Evolutionary conservation across 2,113 vertebrate genomes (phyloP).

Genomic region (Climacteris rufus): DNA sequence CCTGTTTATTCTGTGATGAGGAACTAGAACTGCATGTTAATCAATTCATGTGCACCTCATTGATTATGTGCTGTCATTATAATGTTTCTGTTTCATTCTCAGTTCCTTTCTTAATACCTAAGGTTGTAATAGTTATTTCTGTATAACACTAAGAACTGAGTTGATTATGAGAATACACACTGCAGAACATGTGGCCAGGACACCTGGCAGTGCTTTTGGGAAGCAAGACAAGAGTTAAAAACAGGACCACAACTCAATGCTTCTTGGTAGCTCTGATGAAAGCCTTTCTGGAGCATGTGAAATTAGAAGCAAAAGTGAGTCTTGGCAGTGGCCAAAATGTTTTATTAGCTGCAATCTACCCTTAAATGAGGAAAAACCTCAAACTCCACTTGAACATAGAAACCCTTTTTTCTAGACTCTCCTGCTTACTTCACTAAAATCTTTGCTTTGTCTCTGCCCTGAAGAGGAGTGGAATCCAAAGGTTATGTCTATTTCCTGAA

Average conservation of each 20-base stretch:
- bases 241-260: not conserved
- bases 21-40: not conserved
- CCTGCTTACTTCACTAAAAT: not conserved
- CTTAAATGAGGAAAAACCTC: not conserved
- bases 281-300: not conserved
- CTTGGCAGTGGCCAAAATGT: not conserved
- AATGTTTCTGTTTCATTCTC: not conserved
- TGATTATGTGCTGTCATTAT: not conserved
- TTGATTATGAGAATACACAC: not conserved
- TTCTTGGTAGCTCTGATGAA: not conserved
- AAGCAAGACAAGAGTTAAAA: not conserved
- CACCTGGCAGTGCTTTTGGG: rapidly evolving
- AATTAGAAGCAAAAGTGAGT: not conserved
- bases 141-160: not conserved
- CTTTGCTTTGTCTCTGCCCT: not conserved
- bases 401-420: not conserved
- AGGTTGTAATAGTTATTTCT: not conserved
- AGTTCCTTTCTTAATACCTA: not conserved
- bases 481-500: not conserved
- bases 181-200: not conserved
- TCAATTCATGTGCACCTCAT: not conserved
- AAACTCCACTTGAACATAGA: not conserved
- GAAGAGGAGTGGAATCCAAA: not conserved
- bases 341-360: not conserved
- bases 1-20: not conserved